Percentiles rank a stretch among this genome's conserved stretches.
Evolutionary conservation across 2,888 invertebrate genomes (phyloP).

Genomic region (Ypsolopha scabrella): DNA sequence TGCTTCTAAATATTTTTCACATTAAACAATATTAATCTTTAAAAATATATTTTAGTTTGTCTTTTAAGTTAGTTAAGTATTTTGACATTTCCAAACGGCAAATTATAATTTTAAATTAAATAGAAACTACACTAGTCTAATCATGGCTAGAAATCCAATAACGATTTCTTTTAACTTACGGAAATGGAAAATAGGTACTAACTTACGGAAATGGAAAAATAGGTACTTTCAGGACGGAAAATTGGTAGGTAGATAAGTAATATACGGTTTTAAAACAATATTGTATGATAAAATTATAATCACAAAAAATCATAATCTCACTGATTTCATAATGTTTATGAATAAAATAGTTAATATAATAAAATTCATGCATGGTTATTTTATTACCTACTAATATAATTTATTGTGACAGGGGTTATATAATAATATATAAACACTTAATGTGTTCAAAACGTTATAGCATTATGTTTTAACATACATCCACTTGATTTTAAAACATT

Average conservation of each 20-base stretch:
- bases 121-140: neutral
- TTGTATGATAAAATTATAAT: neutral
- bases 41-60: too few relatives aligned
- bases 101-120: neutral
- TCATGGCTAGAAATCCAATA: neutral
- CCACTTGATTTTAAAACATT: too few relatives aligned
- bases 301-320: neutral
- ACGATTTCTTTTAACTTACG: neutral
- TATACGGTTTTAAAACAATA: too few relatives aligned
- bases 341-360: too few relatives aligned
- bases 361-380: too few relatives aligned
- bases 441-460: too few relatives aligned
- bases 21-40: too few relatives aligned
- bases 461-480: too few relatives aligned
- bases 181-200: too few relatives aligned
- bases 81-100: too few relatives aligned
- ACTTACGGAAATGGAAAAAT: neutral
- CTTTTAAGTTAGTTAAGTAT: too few relatives aligned
- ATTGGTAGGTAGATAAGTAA: neutral
- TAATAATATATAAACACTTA: neutral
- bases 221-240: neutral
- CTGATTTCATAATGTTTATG: neutral
- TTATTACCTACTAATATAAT: neutral
- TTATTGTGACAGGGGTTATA: neutral
- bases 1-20: too few relatives aligned